Evolutionary conservation across 2,888 invertebrate species (phyloP), one percentile per base, ranked within the genome.

Genomic region (Nephrocerus scutellatus): DNA sequence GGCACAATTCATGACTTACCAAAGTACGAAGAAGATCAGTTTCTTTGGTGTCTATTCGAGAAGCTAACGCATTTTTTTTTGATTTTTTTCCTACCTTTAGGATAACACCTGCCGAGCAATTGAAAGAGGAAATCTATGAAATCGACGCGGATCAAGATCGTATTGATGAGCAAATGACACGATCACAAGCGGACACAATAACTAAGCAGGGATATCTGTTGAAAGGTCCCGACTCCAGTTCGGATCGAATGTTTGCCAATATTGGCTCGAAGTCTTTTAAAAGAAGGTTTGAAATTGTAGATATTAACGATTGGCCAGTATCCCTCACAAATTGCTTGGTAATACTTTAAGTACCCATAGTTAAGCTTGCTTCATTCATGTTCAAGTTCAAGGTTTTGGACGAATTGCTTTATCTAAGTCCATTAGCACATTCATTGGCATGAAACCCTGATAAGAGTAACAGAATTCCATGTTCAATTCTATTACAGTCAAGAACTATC

Each of bases 261-360:
- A 84, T 92, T 55, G 88, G 86, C 48, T 89, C 91, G 15, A 90
- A 91, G 70, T 89, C 91, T 39, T 92, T 91, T 64, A 93, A 93
- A 70, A 76, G 89, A 63, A 74, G 84, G 47, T 57, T 28, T 7
- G 34, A 18, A 6, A 12, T 15, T 24, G n/a, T n/a, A n/a, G n/a
- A n/a, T n/a, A n/a, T n/a, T n/a, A n/a, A n/a, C n/a, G n/a, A n/a
- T n/a, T n/a, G n/a, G n/a, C n/a, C n/a, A n/a, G n/a, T n/a, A n/a
- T n/a, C n/a, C n/a, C n/a, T n/a, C n/a, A n/a, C n/a, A n/a, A n/a
- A n/a, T n/a, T n/a, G n/a, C n/a, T n/a, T n/a, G n/a, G n/a, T n/a
- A n/a, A n/a, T n/a, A n/a, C n/a, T n/a, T n/a, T n/a, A n/a, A n/a
- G n/a, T n/a, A n/a, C n/a, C n/a, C n/a, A n/a, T n/a, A n/a, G n/a